These are phyloP conservation scores for Phymatocera aterrima DNA, from an alignment of 2,888 invertebrate species.

Conservation along the genomic window DNA sequence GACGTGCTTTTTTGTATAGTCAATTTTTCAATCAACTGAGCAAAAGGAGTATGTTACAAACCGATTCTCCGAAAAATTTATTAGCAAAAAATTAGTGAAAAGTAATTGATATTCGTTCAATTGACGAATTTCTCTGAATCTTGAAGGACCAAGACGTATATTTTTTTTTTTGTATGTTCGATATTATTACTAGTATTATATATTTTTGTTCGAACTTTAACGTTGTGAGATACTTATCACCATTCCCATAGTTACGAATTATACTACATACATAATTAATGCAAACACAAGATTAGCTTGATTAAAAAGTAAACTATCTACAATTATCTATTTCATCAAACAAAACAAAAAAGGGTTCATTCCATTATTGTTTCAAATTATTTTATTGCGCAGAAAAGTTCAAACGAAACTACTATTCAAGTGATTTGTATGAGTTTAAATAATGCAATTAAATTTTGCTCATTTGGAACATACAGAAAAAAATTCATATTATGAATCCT, in stretches of 20 bases:
- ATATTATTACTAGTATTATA: neutral
- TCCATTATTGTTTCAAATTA: neutral
- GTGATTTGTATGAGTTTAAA: neutral
- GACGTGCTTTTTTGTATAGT: slow-evolving; percentile 42
- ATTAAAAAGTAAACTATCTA: slow-evolving; percentile 33
- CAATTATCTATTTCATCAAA: slow-evolving; percentile 23
- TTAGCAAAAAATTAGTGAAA: neutral
- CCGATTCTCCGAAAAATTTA: neutral
- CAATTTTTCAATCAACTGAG: slow-evolving; percentile 46
- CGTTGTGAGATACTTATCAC: neutral
- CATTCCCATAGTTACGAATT: neutral
- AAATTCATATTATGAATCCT: slow-evolving; percentile 13
- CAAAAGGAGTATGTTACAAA: neutral
- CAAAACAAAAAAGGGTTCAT: slow-evolving; percentile 44
- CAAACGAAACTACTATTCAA: neutral
- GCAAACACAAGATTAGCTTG: slow-evolving; percentile 14
- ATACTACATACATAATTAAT: neutral
- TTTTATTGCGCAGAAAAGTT: too few species aligned
- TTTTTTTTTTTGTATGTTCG: neutral
- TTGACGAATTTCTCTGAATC: neutral
- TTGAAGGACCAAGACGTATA: too few species aligned
- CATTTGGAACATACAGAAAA: neutral
- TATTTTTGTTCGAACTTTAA: neutral
- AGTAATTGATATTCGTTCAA: neutral
- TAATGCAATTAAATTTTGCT: neutral